These are phyloP conservation scores for Ephialtes manifestator DNA, from an alignment of 2,888 invertebrate species.

Conservation along the genomic window DNA sequence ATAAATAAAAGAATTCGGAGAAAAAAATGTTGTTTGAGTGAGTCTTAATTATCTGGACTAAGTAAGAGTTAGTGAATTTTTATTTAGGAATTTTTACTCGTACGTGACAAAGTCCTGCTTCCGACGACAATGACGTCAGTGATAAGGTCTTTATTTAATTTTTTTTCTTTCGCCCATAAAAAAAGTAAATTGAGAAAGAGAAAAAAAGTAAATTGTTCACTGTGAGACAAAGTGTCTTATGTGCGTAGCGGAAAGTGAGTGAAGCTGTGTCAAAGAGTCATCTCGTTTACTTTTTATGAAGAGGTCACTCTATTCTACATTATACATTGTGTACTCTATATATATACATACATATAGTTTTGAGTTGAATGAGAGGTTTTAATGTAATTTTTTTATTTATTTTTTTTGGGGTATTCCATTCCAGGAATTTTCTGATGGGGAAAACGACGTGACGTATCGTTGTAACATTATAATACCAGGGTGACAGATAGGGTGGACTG, in stretches of 20 bases:
- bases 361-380: too few relatives aligned
- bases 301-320: background rate
- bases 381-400: background rate
- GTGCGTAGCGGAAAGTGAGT: conserved; percentile 5
- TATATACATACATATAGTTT: too few relatives aligned
- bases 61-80: too few relatives aligned
- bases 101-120: background rate
- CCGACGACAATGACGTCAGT: conserved; percentile 5
- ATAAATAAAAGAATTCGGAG: too few relatives aligned
- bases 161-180: background rate
- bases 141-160: conserved; percentile 7
- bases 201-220: background rate
- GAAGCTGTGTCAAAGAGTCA: conserved; percentile 14
- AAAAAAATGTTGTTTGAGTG: too few relatives aligned
- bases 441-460: background rate
- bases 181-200: conserved; percentile 7
- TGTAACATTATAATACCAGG: conserved; percentile 9
- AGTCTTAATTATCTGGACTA: too few relatives aligned
- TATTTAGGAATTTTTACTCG: too few relatives aligned
- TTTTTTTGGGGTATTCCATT: background rate
- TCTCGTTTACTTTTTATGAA: conserved; percentile 4
- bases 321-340: background rate
- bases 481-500: conserved; percentile 8
- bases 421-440: background rate
- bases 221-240: background rate